A percentile compares a stretch with the other conserved stretches of the same genome.
Conservation (phyloP, 2,888 invertebrate genomes). For the Theretra japonica region DNA sequence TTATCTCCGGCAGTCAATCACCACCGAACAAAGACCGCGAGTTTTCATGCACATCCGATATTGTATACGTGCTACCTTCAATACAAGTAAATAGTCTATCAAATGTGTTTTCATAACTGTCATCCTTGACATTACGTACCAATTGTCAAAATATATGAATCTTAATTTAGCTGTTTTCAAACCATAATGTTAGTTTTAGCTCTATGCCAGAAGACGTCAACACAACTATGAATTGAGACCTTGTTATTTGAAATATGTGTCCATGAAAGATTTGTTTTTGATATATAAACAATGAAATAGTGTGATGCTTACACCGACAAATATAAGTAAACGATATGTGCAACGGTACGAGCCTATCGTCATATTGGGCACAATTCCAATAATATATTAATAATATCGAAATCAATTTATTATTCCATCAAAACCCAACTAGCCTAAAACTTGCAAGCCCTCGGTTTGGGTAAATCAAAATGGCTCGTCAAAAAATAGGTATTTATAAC, state of each 20-base stretch:
- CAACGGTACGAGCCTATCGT: background rate
- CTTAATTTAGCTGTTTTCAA: conserved; percentile 8
- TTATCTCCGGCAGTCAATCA: conserved; percentile 43
- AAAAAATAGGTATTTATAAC: too few relatives aligned
- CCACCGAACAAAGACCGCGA: conserved; percentile 27
- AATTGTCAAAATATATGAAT: conserved; percentile 20
- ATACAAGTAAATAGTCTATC: conserved; percentile 19
- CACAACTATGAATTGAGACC: conserved; percentile 15
- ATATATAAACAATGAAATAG: background rate
- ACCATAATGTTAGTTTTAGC: conserved; percentile 17
- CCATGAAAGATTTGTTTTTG: background rate
- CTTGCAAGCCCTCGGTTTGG: too few relatives aligned
- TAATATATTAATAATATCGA: background rate
- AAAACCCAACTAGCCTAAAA: background rate
- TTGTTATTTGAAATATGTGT: conserved; percentile 7
- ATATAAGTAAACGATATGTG: background rate
- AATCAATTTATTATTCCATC: background rate
- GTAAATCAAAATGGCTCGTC: too few relatives aligned
- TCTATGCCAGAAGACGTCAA: conserved; percentile 17
- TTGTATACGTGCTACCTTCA: conserved; percentile 8
- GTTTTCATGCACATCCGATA: conserved; percentile 17
- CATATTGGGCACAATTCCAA: background rate
- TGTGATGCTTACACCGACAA: background rate
- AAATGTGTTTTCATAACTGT: conserved; percentile 12
- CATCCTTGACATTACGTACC: conserved; percentile 24